phyloP scores from a whole-genome alignment of 2,797 vertebrate genomes.

The Octomys mimax region DNA sequence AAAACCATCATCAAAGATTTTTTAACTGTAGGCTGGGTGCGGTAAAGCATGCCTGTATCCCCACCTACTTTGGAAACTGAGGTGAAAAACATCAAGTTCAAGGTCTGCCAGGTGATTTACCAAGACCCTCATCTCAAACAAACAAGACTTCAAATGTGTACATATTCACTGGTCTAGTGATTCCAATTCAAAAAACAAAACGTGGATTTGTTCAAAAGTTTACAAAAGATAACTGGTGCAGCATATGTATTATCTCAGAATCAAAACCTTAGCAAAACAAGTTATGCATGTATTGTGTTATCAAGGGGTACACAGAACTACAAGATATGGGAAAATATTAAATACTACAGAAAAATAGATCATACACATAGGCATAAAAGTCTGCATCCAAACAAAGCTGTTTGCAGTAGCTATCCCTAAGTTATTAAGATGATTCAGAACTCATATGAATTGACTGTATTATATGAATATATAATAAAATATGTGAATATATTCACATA shows the following conservation, averaged over 20 bases:
- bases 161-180: not conserved
- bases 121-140: not conserved
- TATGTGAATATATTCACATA: no score
- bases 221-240: not conserved
- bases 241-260: not conserved
- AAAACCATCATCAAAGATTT: not conserved
- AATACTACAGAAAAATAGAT: not conserved
- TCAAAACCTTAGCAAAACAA: not conserved
- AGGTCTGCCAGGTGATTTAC: not conserved
- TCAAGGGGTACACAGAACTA: not conserved
- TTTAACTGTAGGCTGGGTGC: not conserved
- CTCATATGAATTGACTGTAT: not conserved
- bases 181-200: conserved; percentile 19
- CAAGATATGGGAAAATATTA: not conserved
- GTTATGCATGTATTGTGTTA: not conserved
- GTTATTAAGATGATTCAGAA: not conserved
- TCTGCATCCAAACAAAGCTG: not conserved
- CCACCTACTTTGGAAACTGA: not conserved
- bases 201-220: not conserved
- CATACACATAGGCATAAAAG: not conserved
- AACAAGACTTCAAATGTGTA: not conserved
- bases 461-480: no score
- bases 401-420: not conserved
- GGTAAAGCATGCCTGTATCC: not conserved
- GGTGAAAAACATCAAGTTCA: not conserved